Evolutionary conservation across 2,888 invertebrate genomes (phyloP).

Genomic region (Drosophila formosana): DNA sequence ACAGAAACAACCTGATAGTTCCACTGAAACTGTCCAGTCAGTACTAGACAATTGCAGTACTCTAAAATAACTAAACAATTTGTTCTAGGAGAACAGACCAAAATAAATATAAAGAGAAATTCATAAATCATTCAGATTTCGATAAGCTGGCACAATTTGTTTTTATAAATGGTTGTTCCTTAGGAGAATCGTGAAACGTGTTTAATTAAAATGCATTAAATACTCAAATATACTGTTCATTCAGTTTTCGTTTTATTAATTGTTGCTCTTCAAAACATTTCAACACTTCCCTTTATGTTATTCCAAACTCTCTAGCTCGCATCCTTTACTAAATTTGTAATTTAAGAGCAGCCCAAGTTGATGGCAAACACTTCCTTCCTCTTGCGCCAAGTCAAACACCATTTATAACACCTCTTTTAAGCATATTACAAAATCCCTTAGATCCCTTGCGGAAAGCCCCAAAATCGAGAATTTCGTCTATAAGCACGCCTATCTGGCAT

Average conservation of each 20-base stretch:
- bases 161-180: too few species aligned
- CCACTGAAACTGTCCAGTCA: neutral
- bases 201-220: too few species aligned
- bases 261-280: neutral
- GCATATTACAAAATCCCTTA: slow-evolving; percentile 40
- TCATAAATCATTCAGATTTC: too few species aligned
- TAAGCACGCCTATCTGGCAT: slow-evolving; percentile 47
- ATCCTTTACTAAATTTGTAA: neutral
- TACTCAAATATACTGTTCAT: too few species aligned
- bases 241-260: too few species aligned
- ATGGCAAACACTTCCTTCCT: slow-evolving; percentile 6
- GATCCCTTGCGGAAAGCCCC: slow-evolving; percentile 23
- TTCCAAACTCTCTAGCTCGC: neutral
- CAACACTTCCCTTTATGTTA: neutral
- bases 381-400: slow-evolving; percentile 8
- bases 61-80: neutral
- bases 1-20: slow-evolving; percentile 13
- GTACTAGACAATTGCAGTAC: neutral
- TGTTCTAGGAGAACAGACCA: neutral
- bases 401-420: slow-evolving; percentile 18
- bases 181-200: too few species aligned
- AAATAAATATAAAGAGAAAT: too few species aligned
- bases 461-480: slow-evolving; percentile 27
- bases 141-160: too few species aligned
- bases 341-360: neutral